Conservation (phyloP, 2,888 invertebrate genomes). For the Scaptomyza cyrtandrae region DNA sequence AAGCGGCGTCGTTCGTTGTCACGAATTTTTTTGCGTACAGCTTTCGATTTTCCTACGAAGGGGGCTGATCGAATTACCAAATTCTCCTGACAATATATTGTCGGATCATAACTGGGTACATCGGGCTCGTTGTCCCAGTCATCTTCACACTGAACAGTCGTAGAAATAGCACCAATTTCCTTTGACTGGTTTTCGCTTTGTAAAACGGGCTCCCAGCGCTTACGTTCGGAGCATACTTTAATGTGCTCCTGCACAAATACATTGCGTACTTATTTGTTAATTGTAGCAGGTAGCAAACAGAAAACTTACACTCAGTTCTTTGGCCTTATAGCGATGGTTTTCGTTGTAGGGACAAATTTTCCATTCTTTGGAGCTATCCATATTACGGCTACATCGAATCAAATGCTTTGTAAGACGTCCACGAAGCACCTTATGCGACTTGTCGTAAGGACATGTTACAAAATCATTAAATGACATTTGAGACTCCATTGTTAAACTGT, state of each 20-base stretch:
- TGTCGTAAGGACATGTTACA: slow-evolving; percentile 39
- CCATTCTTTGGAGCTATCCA: not conserved
- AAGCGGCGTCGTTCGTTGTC: slow-evolving; percentile 37
- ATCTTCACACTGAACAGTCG: slow-evolving; percentile 24
- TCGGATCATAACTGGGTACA: slow-evolving; percentile 35
- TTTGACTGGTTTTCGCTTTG: not conserved
- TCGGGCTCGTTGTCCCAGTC: slow-evolving; percentile 51
- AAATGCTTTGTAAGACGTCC: slow-evolving; percentile 42
- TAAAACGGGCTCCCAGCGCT: not conserved
- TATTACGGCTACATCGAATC: slow-evolving; percentile 28
- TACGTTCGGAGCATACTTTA: slow-evolving; percentile 21
- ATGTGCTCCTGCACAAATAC: slow-evolving; percentile 25
- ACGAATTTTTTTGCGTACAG: slow-evolving; percentile 20
- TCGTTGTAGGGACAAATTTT: slow-evolving; percentile 36
- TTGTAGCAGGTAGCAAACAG: not conserved
- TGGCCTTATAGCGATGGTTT: slow-evolving; percentile 18
- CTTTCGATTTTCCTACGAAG: slow-evolving; percentile 8
- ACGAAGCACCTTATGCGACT: slow-evolving; percentile 20
- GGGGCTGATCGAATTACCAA: slow-evolving; percentile 16
- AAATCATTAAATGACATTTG: slow-evolving; percentile 29
- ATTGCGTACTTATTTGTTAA: not conserved
- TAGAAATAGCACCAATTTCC: not conserved
- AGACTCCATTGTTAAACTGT: slow-evolving; percentile 10
- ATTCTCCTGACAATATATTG: slow-evolving; percentile 35
- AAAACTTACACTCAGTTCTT: slow-evolving; percentile 28